Base-by-base conservation (phyloP, 2,113 vertebrate genomes). In the Callaeas wilsoni region DNA sequence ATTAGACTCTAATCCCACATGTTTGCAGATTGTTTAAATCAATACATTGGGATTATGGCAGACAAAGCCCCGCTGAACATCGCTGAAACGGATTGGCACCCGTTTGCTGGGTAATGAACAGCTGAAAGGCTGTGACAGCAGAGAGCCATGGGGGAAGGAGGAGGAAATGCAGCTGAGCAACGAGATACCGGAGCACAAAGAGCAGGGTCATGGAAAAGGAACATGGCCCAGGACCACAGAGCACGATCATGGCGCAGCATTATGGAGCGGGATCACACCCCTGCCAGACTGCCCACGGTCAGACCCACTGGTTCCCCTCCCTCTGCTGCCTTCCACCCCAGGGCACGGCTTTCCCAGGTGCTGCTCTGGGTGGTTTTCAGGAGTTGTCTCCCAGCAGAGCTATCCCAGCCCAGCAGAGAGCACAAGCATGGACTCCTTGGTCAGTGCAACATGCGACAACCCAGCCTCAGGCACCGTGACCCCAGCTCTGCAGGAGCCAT, bases 201-300 rank as follows among this genome's bases (percentile, higher is more conserved):
- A 39, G 57, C 29, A 21, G 71, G 44, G 64, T 10, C 53, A 32
- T 16, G 79, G 63, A 41, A 19, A 41, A 27, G 67, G 39, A 64
- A 13, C 71, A 8, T 0, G 39, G n/a, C 37, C 57, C 37, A 33
- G 62, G 62, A 55, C 33, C 47, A 41, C 5, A 14, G 35, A 39
- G 33, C 13, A 17, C 14, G 14, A 65, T 27, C 44, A 10, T 1
- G 5, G 32, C 35, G 68, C 12, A 49, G 52, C 17, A 50, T 6
- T 22, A 5, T 4, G 29, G 44, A n/a, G 16, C 7, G 23, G 47
- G 14, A 12, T 52, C 56, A 12, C 4, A 7, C 47, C 6, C 26
- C 8, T 0, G 0, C 16, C 17, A 1, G 19, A 6, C n/a, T 2
- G 44, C 5, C 37, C 29, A 0, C 2, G 11, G 46, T 10, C 53